Evolutionary conservation across 2,113 vertebrate species (phyloP), one percentile per base, ranked within the genome.

Genomic region (Poicephalus gulielmi): DNA sequence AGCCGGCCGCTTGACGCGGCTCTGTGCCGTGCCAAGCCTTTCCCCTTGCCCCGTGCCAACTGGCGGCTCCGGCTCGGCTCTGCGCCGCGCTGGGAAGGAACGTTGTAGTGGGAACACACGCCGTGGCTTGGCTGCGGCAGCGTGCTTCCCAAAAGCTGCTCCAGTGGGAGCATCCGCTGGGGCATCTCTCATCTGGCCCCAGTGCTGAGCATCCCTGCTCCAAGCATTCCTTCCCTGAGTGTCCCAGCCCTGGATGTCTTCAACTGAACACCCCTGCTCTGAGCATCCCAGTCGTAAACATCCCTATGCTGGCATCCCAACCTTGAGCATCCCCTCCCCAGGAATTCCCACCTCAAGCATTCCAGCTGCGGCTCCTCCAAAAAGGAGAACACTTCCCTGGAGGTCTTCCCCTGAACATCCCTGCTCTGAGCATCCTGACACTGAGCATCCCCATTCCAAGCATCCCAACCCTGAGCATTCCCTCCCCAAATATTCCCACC

Each of bases 141-240:
- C 43, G 14, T 6, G 55, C 60, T 70, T 73, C 93, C 81, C 77
- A 70, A 90, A 71, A 57, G 9, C 83, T 39, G 75, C 83, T 77
- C 83, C 5, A 0, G 17, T 10, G 43, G 77, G 63, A 92, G 53
- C 52, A 33, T 44, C 52, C 1, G 0, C 64, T 37, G 91, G 46
- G 60, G 6, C 33, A 7, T 17, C 1, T 1, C 76, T 66, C 0
- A 2, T 13, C 35, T 1, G 3, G 2, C 24, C 9, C 6, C 4
- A 2, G 33, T 2, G 30, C 86, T 27, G 83, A 78, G 19, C 55
- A 4, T 63, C 41, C 14, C 39, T 35, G 47, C 31, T 10, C 39
- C 4, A 3, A 9, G 1, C 28, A 10, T 71, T 14, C 19, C n/a
- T 11, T 16, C 17, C 7, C 60, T 9, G 0, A 30, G 0, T 5